These are phyloP conservation scores for Danio albolineatus DNA, from an alignment of 2,797 vertebrate genomes.

Conservation along the genomic window DNA sequence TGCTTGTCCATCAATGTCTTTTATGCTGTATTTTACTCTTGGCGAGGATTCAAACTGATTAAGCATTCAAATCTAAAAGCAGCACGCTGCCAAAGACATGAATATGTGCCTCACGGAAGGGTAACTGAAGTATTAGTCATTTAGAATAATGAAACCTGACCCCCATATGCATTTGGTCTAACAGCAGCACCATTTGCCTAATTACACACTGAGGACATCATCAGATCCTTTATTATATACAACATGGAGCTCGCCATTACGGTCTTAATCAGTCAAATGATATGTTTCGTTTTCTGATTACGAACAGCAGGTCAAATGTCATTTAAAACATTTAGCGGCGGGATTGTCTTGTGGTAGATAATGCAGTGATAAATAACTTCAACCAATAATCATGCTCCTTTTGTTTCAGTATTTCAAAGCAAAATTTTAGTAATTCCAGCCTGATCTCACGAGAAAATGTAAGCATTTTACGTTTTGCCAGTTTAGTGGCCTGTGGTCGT, in stretches of 20 bases:
- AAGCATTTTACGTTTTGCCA: no score
- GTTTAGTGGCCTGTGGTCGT: no score
- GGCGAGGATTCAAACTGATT: constrained; percentile 47
- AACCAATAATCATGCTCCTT: neutral
- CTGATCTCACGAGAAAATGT: no score
- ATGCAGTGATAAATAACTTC: neutral
- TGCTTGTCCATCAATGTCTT: constrained; percentile 35
- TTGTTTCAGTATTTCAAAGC: neutral
- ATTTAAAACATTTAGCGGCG: neutral
- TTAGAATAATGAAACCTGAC: constrained; percentile 55
- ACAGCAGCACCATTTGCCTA: constrained; percentile 54
- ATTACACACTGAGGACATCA: constrained; percentile 48
- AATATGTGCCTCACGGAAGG: constrained; percentile 12
- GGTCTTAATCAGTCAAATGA: constrained; percentile 49
- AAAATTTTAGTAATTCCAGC: no score
- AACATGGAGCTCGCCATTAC: constrained; percentile 32
- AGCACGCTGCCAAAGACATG: constrained; percentile 3
- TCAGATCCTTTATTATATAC: constrained; percentile 31
- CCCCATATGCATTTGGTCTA: constrained; percentile 23
- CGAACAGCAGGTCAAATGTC: neutral
- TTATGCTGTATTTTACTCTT: constrained; percentile 30
- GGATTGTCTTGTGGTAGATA: neutral
- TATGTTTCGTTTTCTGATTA: constrained; percentile 23
- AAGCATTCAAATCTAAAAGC: constrained; percentile 53
- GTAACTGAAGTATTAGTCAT: constrained; percentile 37